Base-by-base conservation (phyloP, 2,888 invertebrate genomes). In the Volucella inanis region DNA sequence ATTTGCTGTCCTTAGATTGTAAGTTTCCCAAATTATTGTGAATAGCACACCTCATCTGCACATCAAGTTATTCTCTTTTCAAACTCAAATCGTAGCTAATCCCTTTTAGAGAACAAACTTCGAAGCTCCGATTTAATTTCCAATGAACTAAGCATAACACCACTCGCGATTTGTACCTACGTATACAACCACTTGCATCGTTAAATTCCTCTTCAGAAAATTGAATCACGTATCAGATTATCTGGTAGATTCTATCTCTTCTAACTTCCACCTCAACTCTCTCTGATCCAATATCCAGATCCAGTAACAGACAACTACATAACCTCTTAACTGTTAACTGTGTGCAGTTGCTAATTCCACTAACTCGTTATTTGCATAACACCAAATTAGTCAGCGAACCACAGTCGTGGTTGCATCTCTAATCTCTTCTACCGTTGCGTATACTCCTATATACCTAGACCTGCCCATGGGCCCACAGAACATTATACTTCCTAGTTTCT, bases 181-280 rank as follows among this genome's bases (percentile, higher is more conserved):
- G 31, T 31, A 10, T n/a, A 49, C 57, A 41, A 14, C 64, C 50
- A 10, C 54, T 72, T 43, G 72, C 67, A 57, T 18, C 49, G 49
- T 14, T 11, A 65, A 79, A 83, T 78, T 55, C 78, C 64, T 68
- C 57, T 72, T 47, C 50, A 62, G 68, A 78, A 72, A 83, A 83
- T 83, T 74, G 74, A 83, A 83, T 83, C 78, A 83, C 83, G 78
- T 78, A 74, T 74, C 78, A 83, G 78, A 83, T 83, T 78, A 83
- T 62, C 55, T 43, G 14, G 22, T 47, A 11, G n/a, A 65, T 4
- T 49, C 61, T 50, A 14, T 3, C 41, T 45, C 4, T 22, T 15
- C 50, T 11, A 57, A 2, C 54, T 9, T 22, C 49, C 43, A 18
- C 15, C 45, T 59, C 38, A 41, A 14, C 31, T 39, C 50, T 15